Percentiles rank a stretch among this genome's conserved stretches.
phyloP scores from a whole-genome alignment of 1,140 invertebrate species.

The Drosophila suzukii region DNA sequence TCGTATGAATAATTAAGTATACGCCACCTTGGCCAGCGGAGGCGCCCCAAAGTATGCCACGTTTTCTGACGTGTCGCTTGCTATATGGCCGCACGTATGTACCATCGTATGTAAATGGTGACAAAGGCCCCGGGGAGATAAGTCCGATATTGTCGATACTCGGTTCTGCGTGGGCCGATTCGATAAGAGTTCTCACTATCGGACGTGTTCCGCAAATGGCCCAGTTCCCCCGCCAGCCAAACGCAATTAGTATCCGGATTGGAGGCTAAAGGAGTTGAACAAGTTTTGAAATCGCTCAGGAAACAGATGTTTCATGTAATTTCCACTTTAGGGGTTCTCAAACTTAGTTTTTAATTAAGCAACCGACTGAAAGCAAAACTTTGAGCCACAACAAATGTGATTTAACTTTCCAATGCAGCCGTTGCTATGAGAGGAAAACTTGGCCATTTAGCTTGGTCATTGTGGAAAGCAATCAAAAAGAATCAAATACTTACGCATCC shows the following conservation, averaged over 20 bases:
- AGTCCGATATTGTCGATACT: conserved; percentile 31
- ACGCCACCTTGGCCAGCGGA: conserved; percentile 16
- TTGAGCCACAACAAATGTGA: conserved; percentile 22
- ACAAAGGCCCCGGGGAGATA: conserved; percentile 20
- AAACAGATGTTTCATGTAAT: conserved; percentile 42
- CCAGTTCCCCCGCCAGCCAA: neutral
- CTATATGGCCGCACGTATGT: conserved; percentile 9
- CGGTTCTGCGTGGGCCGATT: conserved; percentile 24
- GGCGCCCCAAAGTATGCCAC: conserved; percentile 35
- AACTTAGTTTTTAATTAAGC: conserved; percentile 50
- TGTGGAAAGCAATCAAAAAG: conserved; percentile 11
- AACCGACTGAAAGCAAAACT: conserved; percentile 5
- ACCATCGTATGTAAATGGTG: neutral
- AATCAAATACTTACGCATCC: conserved; percentile 34
- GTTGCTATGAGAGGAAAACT: neutral
- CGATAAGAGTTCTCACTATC: conserved; percentile 25
- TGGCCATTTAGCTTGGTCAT: conserved; percentile 11
- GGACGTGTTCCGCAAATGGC: conserved; percentile 29
- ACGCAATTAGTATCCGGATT: conserved; percentile 35
- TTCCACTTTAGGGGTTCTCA: conserved; percentile 16
- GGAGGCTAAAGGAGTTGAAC: neutral
- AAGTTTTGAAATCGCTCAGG: conserved; percentile 23
- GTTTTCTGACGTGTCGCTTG: conserved; percentile 12
- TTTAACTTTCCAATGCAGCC: conserved; percentile 21
- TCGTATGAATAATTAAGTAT: conserved; percentile 46